A percentile compares a stretch with the other conserved stretches of the same genome.
Evolutionary conservation across 2,797 vertebrate species (phyloP).

Genomic region (Loris lydekkerianus): DNA sequence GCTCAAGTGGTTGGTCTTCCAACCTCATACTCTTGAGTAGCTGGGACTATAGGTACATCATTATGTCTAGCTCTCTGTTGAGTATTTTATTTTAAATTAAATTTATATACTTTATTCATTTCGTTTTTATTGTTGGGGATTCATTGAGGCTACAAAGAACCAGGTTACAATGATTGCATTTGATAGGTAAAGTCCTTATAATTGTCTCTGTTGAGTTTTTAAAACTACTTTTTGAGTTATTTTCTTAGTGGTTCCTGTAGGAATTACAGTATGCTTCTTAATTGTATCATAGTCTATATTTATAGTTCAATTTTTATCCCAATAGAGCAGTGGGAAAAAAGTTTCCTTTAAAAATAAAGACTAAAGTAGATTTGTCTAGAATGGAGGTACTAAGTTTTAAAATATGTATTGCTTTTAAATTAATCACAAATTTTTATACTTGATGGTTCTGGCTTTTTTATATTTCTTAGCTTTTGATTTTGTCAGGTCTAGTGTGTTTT

Average conservation of each 20-base stretch:
- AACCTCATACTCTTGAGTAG: neutral
- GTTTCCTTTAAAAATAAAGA: neutral
- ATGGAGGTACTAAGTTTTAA: slow-evolving; percentile 17
- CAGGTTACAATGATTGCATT: neutral
- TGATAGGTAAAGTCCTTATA: too few relatives aligned
- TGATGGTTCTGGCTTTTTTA: slow-evolving; percentile 54
- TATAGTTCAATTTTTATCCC: slow-evolving; percentile 52
- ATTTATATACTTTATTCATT: too few relatives aligned
- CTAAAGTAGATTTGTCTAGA: slow-evolving; percentile 50
- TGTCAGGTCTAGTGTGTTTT: slow-evolving; percentile 35
- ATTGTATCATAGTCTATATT: slow-evolving; percentile 36
- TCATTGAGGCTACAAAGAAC: too few relatives aligned
- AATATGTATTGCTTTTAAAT: slow-evolving; percentile 14
- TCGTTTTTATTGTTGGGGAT: too few relatives aligned
- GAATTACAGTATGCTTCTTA: slow-evolving; percentile 25
- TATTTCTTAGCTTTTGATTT: slow-evolving; percentile 37
- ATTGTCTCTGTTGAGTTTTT: neutral
- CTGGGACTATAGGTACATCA: neutral
- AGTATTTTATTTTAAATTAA: neutral
- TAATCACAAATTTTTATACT: slow-evolving; percentile 23
- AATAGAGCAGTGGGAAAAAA: neutral
- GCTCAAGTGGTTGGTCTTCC: neutral
- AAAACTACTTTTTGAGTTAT: neutral
- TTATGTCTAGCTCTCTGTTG: neutral
- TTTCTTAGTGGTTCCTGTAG: neutral